Evolutionary conservation across 2,888 invertebrate genomes (phyloP).

Genomic region (Leptinotarsa haldemani): DNA sequence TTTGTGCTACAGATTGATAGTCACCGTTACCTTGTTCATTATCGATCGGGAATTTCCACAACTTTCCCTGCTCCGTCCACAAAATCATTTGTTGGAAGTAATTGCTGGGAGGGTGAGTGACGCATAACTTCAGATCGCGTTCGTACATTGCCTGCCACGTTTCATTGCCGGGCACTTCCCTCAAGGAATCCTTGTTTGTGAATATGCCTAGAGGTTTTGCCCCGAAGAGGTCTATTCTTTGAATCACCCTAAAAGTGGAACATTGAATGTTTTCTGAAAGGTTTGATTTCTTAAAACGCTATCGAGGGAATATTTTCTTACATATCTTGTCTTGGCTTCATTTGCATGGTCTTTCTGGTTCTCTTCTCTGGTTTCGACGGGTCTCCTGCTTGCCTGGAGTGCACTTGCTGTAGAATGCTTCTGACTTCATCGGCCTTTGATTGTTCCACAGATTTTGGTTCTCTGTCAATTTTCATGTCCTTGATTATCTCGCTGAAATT

Average conservation of each 20-base stretch:
- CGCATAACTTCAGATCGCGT: slow-evolving; percentile 75
- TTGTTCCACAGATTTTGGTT: slow-evolving; percentile 62
- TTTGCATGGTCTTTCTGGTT: slow-evolving; percentile 25
- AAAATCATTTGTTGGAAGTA: slow-evolving; percentile 92
- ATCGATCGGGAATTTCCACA: slow-evolving; percentile 97
- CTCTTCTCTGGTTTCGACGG: slow-evolving; percentile 9
- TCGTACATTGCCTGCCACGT: slow-evolving; percentile 78
- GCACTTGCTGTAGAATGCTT: slow-evolving; percentile 47
- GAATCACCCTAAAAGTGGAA: slow-evolving; percentile 22
- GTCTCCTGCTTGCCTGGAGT: slow-evolving; percentile 19
- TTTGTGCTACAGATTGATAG: not conserved
- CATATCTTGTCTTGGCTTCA: slow-evolving; percentile 28
- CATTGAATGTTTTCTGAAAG: not conserved
- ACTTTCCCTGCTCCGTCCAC: slow-evolving; percentile 94
- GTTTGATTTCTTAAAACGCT: not conserved
- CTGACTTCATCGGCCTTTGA: slow-evolving; percentile 71
- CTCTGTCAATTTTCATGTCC: slow-evolving; percentile 82
- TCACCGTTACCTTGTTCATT: slow-evolving; percentile 87
- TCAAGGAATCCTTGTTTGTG: slow-evolving; percentile 60
- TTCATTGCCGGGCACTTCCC: slow-evolving; percentile 64
- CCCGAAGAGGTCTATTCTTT: slow-evolving; percentile 73
- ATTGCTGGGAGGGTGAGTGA: slow-evolving; percentile 83
- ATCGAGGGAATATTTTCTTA: slow-evolving; percentile 1
- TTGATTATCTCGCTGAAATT: slow-evolving; percentile 75
- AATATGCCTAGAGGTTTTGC: slow-evolving; percentile 76